phyloP scores from a whole-genome alignment of 1,140 invertebrate species.

The Drosophila seguyi region DNA sequence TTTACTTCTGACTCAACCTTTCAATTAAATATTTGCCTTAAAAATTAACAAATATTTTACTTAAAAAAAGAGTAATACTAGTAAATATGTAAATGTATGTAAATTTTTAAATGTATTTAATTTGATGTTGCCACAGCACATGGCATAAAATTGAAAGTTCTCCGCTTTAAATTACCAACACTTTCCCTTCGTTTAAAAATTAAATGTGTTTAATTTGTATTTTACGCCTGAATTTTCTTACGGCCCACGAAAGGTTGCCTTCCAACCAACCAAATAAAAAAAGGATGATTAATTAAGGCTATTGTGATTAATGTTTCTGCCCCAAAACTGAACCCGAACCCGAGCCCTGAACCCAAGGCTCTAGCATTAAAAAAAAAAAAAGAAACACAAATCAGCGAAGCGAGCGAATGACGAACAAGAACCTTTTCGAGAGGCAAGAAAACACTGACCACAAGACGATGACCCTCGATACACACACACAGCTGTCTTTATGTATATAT shows the following conservation, averaged over 20 bases:
- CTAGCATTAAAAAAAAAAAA: too few species aligned
- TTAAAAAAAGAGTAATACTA: not conserved
- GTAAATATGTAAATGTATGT: too few species aligned
- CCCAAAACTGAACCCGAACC: slow-evolving; percentile 2
- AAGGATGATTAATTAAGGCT: slow-evolving; percentile 62
- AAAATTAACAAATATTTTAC: not conserved
- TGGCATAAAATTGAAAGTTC: slow-evolving; percentile 5
- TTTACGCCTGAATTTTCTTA: slow-evolving; percentile 43
- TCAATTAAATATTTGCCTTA: too few species aligned
- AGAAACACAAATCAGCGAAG: slow-evolving; percentile 42
- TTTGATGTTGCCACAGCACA: not conserved
- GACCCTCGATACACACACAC: slow-evolving; percentile 6
- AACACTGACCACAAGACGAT: slow-evolving; percentile 46
- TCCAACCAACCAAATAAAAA: slow-evolving; percentile 5
- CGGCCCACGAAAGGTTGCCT: slow-evolving; percentile 15
- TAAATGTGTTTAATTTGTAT: slow-evolving; percentile 46
- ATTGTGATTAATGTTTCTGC: slow-evolving; percentile 58
- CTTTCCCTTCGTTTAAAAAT: slow-evolving; percentile 14
- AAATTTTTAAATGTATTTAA: too few species aligned
- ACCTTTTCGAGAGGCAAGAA: slow-evolving; percentile 39
- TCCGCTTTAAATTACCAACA: slow-evolving; percentile 4
- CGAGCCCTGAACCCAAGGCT: slow-evolving; percentile 14
- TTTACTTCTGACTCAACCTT: too few species aligned
- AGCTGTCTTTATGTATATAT: slow-evolving; percentile 3
- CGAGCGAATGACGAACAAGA: slow-evolving; percentile 19